Evolutionary conservation across 2,797 vertebrate species (phyloP).

Genomic region (Varecia variegata): DNA sequence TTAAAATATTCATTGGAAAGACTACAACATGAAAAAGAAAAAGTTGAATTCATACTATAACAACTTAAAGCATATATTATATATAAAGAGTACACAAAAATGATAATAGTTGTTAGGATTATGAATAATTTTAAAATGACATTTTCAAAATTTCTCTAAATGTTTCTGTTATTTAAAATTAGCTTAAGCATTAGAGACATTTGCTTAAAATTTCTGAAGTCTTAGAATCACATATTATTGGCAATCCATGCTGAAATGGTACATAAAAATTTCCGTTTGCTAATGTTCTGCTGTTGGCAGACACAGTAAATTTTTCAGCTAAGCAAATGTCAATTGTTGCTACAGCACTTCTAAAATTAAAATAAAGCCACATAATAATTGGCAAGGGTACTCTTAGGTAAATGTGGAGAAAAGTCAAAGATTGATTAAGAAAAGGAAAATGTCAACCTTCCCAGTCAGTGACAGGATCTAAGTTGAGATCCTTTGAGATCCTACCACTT

Average conservation of each 20-base stretch:
- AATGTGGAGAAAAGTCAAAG: constrained; percentile 32
- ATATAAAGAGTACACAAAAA: neutral
- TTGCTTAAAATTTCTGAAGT: constrained; percentile 33
- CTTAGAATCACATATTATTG: constrained; percentile 50
- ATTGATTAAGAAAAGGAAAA: constrained; percentile 45
- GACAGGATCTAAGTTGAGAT: neutral
- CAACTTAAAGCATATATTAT: neutral
- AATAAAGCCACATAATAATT: constrained; percentile 30
- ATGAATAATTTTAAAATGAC: neutral
- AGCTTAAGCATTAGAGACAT: constrained; percentile 34
- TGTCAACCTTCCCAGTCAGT: neutral
- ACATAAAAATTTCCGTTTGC: constrained; percentile 34
- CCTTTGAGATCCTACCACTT: neutral
- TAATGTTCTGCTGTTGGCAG: constrained; percentile 47
- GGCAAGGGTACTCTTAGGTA: neutral
- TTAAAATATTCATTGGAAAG: constrained; percentile 32
- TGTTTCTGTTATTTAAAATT: constrained; percentile 30
- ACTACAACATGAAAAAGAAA: neutral
- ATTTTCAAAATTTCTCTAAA: neutral
- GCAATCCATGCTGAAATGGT: constrained; percentile 36
- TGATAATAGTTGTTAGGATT: neutral
- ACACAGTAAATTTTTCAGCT: constrained; percentile 40
- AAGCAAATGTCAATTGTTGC: constrained; percentile 67
- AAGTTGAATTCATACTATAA: neutral
- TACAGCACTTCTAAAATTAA: constrained; percentile 48